Base-by-base conservation (phyloP, 2,113 vertebrate species). In the Microcebus tavaratra region DNA sequence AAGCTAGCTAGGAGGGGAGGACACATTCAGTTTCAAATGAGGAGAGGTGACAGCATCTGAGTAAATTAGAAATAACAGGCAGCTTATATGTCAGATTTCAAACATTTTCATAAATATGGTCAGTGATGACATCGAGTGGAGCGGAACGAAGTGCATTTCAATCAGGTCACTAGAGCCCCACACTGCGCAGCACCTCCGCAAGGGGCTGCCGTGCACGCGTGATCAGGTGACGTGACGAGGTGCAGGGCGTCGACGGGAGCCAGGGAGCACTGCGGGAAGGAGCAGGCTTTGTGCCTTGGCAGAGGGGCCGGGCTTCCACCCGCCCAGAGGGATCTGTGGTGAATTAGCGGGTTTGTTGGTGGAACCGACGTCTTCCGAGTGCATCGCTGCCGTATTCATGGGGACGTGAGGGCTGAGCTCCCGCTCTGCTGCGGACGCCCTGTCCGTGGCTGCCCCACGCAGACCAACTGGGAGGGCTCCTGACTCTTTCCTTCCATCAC, bases 321-420 rank as follows among this genome's bases (percentile, higher is more conserved):
- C 80, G 17, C 59, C 48, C 17, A 12, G 20, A 31, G 59, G 59
- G 57, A 9, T 11, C 57, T 73, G 21, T 11, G 18, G 17, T 48
- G 29, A n/a, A 8, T n/a, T 31, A 55, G 34, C 13, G 18, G 53
- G 20, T 42, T 27, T 11, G 48, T 48, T 8, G 9, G 63, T 27
- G 25, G n/a, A 72, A 5, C 42, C 50, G 53, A 7, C 29, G 11
- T 29, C 45, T 31, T 95, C 36, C 4, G 31, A 31, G 34, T 31
- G n/a, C 18, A 5, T 3, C 13, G 25, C 36, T 36, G 11, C 20
- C 4, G 0, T 8, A 14, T 15, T 45, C 20, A 76, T 0, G 7
- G 6, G 48, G 9, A 8, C 61, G 25, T 25, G 1, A 25, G 3
- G 50, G 34, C 39, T 11, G 9, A 12, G 15, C 39, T 59, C 68